These are phyloP conservation scores for Synergus itoensis DNA, from an alignment of 2,888 invertebrate genomes.

Conservation along the genomic window DNA sequence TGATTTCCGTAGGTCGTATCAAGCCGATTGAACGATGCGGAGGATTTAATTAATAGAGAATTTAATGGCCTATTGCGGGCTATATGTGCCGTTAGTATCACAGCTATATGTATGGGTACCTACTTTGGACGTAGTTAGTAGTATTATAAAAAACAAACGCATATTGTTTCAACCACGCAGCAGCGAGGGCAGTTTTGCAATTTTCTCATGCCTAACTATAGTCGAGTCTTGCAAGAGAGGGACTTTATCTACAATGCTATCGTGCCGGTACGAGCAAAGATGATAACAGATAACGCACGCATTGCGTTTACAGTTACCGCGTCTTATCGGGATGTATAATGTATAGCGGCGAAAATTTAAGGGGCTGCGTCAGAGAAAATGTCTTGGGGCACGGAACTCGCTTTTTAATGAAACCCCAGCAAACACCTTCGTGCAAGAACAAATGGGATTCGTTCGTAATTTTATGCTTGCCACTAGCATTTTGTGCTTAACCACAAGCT, in stretches of 20 bases:
- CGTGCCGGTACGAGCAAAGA: slow-evolving; percentile 54
- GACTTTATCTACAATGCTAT: slow-evolving; percentile 46
- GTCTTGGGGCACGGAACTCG: slow-evolving; percentile 33
- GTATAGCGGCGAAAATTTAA: slow-evolving; percentile 54
- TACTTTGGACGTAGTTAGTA: slow-evolving; percentile 4
- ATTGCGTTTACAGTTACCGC: slow-evolving; percentile 56
- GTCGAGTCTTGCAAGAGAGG: slow-evolving; percentile 49
- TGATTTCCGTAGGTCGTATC: slow-evolving; percentile 15
- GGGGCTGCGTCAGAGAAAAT: slow-evolving; percentile 38
- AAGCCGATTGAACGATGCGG: slow-evolving; percentile 17
- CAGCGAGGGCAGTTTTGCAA: slow-evolving; percentile 54
- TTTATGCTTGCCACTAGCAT: slow-evolving; percentile 30
- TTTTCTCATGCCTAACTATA: slow-evolving; percentile 49
- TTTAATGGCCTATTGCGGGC: slow-evolving; percentile 30
- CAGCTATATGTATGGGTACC: background rate
- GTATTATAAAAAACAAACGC: slow-evolving; percentile 22
- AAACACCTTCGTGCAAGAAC: slow-evolving; percentile 40
- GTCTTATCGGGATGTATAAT: slow-evolving; percentile 52
- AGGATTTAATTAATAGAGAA: slow-evolving; percentile 41
- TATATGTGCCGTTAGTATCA: background rate
- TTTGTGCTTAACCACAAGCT: slow-evolving; percentile 31
- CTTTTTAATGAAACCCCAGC: slow-evolving; percentile 33
- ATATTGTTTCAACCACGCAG: slow-evolving; percentile 25
- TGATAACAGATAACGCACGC: slow-evolving; percentile 59
- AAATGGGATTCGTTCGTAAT: slow-evolving; percentile 27